Evolutionary conservation across 2,888 invertebrate genomes (phyloP).

Genomic region (Zygogramma bicolorata): DNA sequence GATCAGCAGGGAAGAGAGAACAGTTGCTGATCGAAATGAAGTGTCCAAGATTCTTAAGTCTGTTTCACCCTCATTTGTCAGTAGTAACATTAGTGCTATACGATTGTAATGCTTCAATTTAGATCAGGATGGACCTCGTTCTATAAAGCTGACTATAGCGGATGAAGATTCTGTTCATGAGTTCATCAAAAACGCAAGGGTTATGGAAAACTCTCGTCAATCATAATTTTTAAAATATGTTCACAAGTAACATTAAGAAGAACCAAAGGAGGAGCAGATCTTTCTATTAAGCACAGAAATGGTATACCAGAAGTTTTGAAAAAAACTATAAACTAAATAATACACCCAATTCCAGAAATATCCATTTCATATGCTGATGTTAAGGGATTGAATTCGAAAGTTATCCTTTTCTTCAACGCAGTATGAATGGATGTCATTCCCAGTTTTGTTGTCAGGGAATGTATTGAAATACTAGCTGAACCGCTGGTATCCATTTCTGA

Average conservation of each 20-base stretch:
- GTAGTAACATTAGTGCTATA: too few species aligned
- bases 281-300: neutral
- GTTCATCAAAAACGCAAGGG: neutral
- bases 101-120: neutral
- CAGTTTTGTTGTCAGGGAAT: too few species aligned
- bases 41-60: too few species aligned
- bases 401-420: constrained; percentile 8
- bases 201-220: neutral
- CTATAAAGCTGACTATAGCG: neutral
- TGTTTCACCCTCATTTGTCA: too few species aligned
- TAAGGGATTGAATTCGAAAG: too few species aligned
- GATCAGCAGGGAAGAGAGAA: neutral
- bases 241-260: too few species aligned
- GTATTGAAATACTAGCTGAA: too few species aligned
- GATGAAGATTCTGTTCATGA: constrained; percentile 10
- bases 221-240: too few species aligned
- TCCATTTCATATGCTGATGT: too few species aligned
- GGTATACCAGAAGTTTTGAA: constrained; percentile 5
- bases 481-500: too few species aligned
- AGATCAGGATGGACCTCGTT: neutral
- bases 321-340: constrained; percentile 1
- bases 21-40: neutral
- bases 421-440: too few species aligned
- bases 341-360: too few species aligned
- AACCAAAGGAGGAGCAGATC: neutral